Conservation (phyloP, 2,113 vertebrate species). For the Pterophyllum scalare region DNA sequence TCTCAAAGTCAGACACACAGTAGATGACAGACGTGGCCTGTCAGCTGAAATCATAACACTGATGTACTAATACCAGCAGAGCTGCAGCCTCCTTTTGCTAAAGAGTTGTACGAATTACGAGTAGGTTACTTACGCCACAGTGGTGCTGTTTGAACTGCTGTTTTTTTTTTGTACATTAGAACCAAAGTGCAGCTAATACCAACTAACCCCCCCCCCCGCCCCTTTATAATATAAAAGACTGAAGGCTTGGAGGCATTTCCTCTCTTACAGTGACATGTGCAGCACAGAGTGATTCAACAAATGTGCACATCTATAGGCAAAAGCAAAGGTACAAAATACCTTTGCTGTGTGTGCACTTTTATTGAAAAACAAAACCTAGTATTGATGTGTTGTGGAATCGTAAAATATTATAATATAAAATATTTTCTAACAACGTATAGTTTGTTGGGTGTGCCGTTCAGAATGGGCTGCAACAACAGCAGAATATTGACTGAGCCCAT, state of each 20-base stretch:
- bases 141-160: neutral
- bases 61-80: constrained; percentile 16
- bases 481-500: neutral
- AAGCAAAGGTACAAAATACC: no score
- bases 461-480: neutral
- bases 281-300: no score
- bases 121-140: neutral
- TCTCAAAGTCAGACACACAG: constrained; percentile 23
- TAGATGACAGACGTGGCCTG: constrained; percentile 54
- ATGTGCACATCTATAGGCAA: no score
- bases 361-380: no score
- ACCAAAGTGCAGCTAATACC: constrained; percentile 9
- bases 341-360: no score
- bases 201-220: neutral
- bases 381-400: no score
- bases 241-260: no score
- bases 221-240: no score
- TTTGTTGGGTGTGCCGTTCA: neutral
- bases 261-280: no score
- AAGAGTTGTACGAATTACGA: neutral
- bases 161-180: neutral
- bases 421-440: neutral
- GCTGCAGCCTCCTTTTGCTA: neutral
- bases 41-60: constrained; percentile 38
- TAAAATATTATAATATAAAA: no score